These are phyloP conservation scores for Melieria picta DNA, from an alignment of 2,888 invertebrate genomes.

Conservation along the genomic window DNA sequence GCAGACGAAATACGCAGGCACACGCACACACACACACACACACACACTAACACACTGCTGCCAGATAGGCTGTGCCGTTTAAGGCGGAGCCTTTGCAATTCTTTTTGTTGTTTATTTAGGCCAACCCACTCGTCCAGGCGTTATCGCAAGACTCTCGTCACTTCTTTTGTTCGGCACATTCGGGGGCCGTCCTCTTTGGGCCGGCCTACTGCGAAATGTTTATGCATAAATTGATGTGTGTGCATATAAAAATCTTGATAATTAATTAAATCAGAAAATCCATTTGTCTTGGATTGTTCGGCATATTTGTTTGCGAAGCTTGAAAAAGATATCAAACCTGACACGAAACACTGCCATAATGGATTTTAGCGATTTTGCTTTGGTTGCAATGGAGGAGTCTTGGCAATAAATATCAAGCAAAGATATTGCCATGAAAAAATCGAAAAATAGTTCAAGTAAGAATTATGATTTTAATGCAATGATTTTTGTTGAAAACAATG, in stretches of 20 bases:
- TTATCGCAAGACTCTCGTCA: background rate
- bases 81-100: conserved; percentile 30
- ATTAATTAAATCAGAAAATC: conserved; percentile 24
- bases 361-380: no score
- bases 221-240: conserved; percentile 27
- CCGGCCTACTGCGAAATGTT: background rate
- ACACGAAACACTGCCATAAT: no score
- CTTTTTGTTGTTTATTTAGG: conserved; percentile 13
- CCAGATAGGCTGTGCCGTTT: conserved; percentile 29
- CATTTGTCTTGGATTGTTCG: background rate
- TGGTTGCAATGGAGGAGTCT: no score
- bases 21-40: background rate
- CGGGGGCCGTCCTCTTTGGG: background rate
- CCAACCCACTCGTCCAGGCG: no score
- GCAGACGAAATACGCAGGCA: background rate
- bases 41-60: conserved; percentile 8
- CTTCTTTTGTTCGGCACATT: conserved; percentile 13
- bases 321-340: no score
- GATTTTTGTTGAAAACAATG: no score
- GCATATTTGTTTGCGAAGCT: no score
- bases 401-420: no score
- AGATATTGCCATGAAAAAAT: no score
- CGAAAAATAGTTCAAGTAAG: no score
- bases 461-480: no score
- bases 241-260: conserved; percentile 1